Evolutionary conservation across 2,888 invertebrate species (phyloP), one percentile per base, ranked within the genome.

Genomic region (Hesperia comma): DNA sequence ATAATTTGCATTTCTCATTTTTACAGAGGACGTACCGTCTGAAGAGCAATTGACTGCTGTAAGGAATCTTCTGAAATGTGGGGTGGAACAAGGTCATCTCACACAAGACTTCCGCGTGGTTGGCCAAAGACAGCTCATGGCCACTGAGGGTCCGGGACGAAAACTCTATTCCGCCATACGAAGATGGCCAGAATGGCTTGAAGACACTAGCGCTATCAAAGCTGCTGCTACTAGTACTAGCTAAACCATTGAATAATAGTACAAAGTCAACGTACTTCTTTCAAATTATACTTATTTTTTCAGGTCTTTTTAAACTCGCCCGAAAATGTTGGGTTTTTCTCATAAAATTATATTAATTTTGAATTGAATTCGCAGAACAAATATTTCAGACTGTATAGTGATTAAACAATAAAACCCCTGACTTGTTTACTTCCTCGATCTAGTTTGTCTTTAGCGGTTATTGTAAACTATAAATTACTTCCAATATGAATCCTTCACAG

Each of bases 21-120:
- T 51, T 89, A 6, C 80, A 95, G 95, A 84, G 56, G 88, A 93
- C 66, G 80, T 94, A 0, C 95, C 95, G 0, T 93, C 94, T 19
- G 37, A 32, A 6, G 69, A 67, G 10, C 69, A 69, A 51, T 74
- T 96, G 21, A 79, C 92, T 0, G 93, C 94, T 0, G 92, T 93
- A 2, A 90, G 94, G 58, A 82, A 88, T 1, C 81, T 96, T 1
- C 94, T 96, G 37, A 81, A 84, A 7, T 95, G 94, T 70, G 96
- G 95, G 0, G 92, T 95, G 0, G 83, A 89, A 26, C 82, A 88
- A 12, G 94, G 95, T 0, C 94, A 94, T 74, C 90, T 96, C 12
- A 78, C 86, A 2, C 73, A 87, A 0, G 82, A 94, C 72, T 95
- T 94, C 76, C 90, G 92, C 43, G 79, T 96, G 55, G 89, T 95